These are phyloP conservation scores for Zaprionus africanus DNA, from an alignment of 1,140 invertebrate genomes.

Conservation along the genomic window DNA sequence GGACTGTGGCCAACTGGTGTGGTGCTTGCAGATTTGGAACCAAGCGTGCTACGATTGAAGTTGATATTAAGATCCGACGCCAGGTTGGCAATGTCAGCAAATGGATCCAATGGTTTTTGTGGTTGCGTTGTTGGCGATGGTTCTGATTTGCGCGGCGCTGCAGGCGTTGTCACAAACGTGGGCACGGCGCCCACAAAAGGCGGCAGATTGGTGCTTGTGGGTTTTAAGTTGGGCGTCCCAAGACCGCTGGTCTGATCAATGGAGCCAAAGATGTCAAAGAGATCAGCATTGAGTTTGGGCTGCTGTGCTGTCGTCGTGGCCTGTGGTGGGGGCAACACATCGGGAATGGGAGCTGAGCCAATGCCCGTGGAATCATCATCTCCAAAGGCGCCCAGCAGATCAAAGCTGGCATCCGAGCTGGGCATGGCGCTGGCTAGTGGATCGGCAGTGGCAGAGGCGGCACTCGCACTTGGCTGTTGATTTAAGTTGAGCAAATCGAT, in stretches of 20 bases:
- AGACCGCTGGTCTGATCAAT: conserved; percentile 53
- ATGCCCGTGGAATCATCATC: conserved; percentile 79
- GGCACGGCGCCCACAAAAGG: conserved; percentile 61
- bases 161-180: conserved; percentile 65
- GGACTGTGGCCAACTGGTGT: conserved; percentile 73
- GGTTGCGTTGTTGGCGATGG: conserved; percentile 64
- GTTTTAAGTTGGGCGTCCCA: conserved; percentile 50
- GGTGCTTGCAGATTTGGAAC: conserved; percentile 62
- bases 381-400: conserved; percentile 87
- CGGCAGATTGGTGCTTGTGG: conserved; percentile 39
- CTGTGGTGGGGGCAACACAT: conserved; percentile 66
- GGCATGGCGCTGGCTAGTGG: conserved; percentile 80
- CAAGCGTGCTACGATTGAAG: conserved; percentile 69
- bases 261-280: conserved; percentile 81
- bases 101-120: conserved; percentile 84
- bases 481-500: conserved; percentile 86
- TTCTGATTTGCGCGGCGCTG: conserved; percentile 61
- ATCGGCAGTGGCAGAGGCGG: conserved; percentile 42
- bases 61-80: conserved; percentile 82
- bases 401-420: conserved; percentile 85
- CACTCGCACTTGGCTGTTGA: conserved; percentile 60
- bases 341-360: conserved; percentile 74
- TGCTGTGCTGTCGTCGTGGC: conserved; percentile 26
- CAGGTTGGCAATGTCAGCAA: conserved; percentile 86
- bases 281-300: conserved; percentile 66